Evolutionary conservation across 1,140 invertebrate species (phyloP), one percentile per base, ranked within the genome.

Genomic region (Hetaerina americana): DNA sequence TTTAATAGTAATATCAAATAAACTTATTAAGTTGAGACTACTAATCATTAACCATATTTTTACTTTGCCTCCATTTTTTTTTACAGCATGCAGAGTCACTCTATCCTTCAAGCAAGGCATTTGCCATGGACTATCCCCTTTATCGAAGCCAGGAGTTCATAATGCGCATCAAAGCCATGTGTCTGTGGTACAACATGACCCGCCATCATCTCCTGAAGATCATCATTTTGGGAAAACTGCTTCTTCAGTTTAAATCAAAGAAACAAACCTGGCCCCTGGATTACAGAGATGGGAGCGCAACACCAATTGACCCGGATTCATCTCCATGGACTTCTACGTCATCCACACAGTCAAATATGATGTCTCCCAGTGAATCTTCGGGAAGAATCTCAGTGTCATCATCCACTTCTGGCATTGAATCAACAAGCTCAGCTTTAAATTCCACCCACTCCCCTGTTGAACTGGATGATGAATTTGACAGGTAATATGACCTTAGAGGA

Each of bases 141-240:
- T 93, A 91, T 76, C 86, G 84, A 73, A 87, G 86, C 73, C 76
- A 82, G 26, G 83, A 87, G 71, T 93, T 93, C 78, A 85, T 84
- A 12, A 84, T 83, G 0, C 83, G 88, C 75, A 84, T 92, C 5
- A 90, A 87, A 78, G 89, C 92, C 5, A 89, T 97, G 84, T 93
- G 90, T 78, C 82, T 95, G 3, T 97, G 93, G 93, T 92, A 92
- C 77, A 97, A 95, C 79, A 91, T 94, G 80, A 94, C 90, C 0
- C 87, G 87, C 78, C 90, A 94, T 77, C 88, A 93, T 79, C 87
- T 90, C 74, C 83, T 94, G 26, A 94, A 92, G 78, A 80, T 96
- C 66, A 82, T 90, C 75, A 89, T 92, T 73, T 78, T 96, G 71
- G 90, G 90, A 0, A 89, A 89, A 80, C 85, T 94, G 40, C 77